A percentile compares a stretch with the other conserved stretches of the same genome.
These are phyloP conservation scores for Dipodomys stephensi DNA, from an alignment of 2,113 vertebrate species.

Conservation along the genomic window DNA sequence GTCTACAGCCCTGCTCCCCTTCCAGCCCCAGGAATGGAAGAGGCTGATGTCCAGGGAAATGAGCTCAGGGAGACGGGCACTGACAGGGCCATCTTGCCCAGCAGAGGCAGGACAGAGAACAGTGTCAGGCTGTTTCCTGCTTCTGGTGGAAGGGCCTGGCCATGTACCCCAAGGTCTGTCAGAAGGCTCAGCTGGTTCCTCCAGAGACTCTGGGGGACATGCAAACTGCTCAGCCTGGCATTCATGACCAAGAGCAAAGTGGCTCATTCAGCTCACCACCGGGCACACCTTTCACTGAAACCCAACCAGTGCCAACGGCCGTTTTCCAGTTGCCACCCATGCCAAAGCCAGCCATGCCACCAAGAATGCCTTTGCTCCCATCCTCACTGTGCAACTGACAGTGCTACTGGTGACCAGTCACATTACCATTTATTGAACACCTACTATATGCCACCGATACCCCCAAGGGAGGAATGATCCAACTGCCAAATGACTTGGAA, in stretches of 20 bases:
- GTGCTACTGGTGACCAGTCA: background rate
- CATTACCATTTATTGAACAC: too few species aligned
- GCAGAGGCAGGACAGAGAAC: background rate
- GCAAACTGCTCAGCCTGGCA: background rate
- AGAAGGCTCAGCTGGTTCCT: background rate
- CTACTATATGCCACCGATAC: background rate
- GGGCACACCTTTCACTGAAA: background rate
- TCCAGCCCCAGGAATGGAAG: background rate
- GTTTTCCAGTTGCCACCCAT: background rate
- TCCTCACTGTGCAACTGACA: fast-evolving
- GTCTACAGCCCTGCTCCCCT: too few species aligned
- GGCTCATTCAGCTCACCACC: background rate
- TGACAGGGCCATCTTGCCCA: too few species aligned
- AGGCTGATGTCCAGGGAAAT: background rate
- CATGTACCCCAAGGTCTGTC: background rate
- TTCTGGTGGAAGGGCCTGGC: background rate
- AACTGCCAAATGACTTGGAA: background rate
- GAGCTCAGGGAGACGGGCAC: background rate
- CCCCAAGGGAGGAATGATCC: background rate
- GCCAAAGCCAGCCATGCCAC: fast-evolving
- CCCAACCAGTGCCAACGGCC: background rate
- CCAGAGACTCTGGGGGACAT: background rate
- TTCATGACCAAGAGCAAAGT: background rate
- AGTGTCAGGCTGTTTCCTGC: background rate
- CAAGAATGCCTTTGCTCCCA: background rate